Evolutionary conservation across 1,140 invertebrate genomes (phyloP).

Genomic region (Hyles vespertilio): DNA sequence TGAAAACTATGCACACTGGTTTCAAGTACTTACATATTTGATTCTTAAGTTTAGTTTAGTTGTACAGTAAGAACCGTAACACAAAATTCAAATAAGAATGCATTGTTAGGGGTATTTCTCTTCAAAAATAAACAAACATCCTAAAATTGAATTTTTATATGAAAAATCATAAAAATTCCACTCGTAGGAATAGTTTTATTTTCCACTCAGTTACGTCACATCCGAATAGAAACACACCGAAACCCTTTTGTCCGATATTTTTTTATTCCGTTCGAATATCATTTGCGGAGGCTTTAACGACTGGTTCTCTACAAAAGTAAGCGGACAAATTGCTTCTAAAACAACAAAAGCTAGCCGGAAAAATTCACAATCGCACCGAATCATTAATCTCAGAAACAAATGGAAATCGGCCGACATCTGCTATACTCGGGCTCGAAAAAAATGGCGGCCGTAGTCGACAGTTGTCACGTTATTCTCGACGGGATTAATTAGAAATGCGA

Average conservation of each 20-base stretch:
- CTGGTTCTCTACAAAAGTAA: slow-evolving; percentile 69
- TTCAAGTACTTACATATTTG: too few relatives aligned
- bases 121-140: too few relatives aligned
- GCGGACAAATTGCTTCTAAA: slow-evolving; percentile 76
- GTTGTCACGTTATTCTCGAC: slow-evolving; percentile 75
- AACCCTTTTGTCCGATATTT: slow-evolving; percentile 42
- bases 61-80: too few relatives aligned
- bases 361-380: slow-evolving; percentile 74
- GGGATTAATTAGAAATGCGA: slow-evolving; percentile 76
- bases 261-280: slow-evolving; percentile 57
- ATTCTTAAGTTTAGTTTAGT: too few relatives aligned
- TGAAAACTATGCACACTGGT: too few relatives aligned
- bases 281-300: slow-evolving; percentile 67
- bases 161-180: too few relatives aligned
- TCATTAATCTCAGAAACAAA: slow-evolving; percentile 76
- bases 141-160: too few relatives aligned
- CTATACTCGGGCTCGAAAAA: slow-evolving; percentile 65
- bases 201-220: too few relatives aligned
- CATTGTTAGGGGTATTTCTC: too few relatives aligned
- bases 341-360: slow-evolving; percentile 75
- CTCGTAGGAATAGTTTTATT: too few relatives aligned
- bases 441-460: slow-evolving; percentile 73
- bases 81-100: too few relatives aligned
- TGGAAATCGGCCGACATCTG: slow-evolving; percentile 75
- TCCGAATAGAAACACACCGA: slow-evolving; percentile 12